Percentiles rank a stretch among this genome's conserved stretches.
Conservation (phyloP, 2,888 invertebrate species). For the Patella ulyssiponensis region DNA sequence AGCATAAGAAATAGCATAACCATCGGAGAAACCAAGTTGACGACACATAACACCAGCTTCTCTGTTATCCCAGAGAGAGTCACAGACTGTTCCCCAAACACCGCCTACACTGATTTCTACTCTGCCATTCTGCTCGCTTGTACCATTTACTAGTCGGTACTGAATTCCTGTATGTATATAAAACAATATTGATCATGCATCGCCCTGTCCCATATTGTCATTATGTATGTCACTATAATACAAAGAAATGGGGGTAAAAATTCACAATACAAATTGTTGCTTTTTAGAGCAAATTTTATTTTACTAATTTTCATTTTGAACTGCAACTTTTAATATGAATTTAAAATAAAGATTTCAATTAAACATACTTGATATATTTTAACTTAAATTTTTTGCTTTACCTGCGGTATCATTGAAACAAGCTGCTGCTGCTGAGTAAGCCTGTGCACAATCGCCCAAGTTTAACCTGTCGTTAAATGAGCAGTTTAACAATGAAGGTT, state of each 20-base stretch:
- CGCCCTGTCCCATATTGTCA: no score
- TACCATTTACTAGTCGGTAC: slow-evolving; percentile 50
- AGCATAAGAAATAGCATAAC: slow-evolving; percentile 46
- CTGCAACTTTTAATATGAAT: no score
- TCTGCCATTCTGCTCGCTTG: slow-evolving; percentile 46
- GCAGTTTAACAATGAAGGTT: slow-evolving; percentile 49
- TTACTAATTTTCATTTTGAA: no score
- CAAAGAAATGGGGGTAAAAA: no score
- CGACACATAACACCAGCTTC: slow-evolving; percentile 78
- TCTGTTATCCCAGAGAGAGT: slow-evolving; percentile 80
- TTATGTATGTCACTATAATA: no score
- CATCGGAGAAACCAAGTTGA: slow-evolving; percentile 52
- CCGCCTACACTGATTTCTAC: slow-evolving; percentile 81
- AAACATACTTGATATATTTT: no score
- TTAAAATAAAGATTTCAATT: no score
- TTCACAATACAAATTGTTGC: no score
- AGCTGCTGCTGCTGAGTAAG: slow-evolving; percentile 51
- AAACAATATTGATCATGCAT: neutral
- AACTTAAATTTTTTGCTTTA: slow-evolving; percentile 10
- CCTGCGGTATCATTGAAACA: slow-evolving; percentile 56
- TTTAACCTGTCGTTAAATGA: slow-evolving; percentile 42
- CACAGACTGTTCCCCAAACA: slow-evolving; percentile 82
- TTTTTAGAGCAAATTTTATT: no score
- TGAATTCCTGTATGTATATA: slow-evolving; percentile 53
- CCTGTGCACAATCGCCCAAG: slow-evolving; percentile 50